Evolutionary conservation across 2,113 vertebrate species (phyloP).

Genomic region (Odontesthes bonariensis): DNA sequence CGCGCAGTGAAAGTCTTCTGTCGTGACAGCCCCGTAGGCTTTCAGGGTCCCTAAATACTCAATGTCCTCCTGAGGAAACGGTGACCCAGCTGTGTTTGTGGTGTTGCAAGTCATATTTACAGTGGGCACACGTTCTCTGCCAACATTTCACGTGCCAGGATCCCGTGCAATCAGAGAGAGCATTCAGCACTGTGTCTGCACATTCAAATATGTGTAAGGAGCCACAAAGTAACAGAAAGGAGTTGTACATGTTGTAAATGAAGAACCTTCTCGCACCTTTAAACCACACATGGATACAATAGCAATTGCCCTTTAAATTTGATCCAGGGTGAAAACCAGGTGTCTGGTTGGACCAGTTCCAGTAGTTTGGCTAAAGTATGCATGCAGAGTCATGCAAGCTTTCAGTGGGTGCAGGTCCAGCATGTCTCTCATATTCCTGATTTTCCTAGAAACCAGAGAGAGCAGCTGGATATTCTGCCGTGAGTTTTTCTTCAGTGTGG

Average conservation of each 20-base stretch:
- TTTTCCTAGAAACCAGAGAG: slow-evolving; percentile 30
- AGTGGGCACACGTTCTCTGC: slow-evolving; percentile 20
- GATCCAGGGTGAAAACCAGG: slow-evolving; percentile 12
- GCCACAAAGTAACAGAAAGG: slow-evolving; percentile 24
- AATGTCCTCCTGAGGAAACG: slow-evolving; percentile 16
- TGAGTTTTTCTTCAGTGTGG: neutral
- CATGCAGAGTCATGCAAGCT: slow-evolving; percentile 5
- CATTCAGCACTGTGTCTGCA: slow-evolving; percentile 2
- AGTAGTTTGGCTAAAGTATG: slow-evolving; percentile 22
- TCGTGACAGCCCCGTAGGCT: neutral
- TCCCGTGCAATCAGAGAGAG: neutral
- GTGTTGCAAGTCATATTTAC: slow-evolving; percentile 26
- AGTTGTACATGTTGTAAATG: neutral
- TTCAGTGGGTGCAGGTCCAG: slow-evolving; percentile 25
- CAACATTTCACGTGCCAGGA: slow-evolving; percentile 3
- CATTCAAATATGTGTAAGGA: slow-evolving; percentile 5
- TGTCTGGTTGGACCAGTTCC: slow-evolving; percentile 27
- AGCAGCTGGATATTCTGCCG: neutral
- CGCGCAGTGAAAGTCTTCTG: neutral
- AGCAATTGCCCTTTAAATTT: slow-evolving; percentile 23
- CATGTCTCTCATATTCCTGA: neutral
- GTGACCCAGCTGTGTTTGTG: slow-evolving; percentile 16
- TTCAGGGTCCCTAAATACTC: neutral
- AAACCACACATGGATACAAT: neutral
- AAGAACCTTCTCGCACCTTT: neutral